Evolutionary conservation across 2,888 invertebrate genomes (phyloP).

Genomic region (Xanthostigma xanthostigma): DNA sequence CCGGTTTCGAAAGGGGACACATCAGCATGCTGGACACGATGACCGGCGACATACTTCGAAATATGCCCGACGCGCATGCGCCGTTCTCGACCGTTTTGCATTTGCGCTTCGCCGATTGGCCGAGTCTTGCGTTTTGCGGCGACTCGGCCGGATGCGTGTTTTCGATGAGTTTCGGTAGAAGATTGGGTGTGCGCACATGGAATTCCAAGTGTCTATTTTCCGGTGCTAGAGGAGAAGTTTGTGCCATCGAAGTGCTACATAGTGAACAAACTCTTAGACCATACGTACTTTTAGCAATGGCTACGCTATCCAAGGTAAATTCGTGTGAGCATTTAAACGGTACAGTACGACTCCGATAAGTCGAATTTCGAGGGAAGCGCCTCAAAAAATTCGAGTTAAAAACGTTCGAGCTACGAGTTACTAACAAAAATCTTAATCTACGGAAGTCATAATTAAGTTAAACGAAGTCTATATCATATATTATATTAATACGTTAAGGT

Average conservation of each 20-base stretch:
- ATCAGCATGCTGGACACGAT: constrained; percentile 82
- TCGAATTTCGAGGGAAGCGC: too few species aligned
- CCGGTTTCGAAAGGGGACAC: constrained; percentile 63
- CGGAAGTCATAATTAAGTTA: too few species aligned
- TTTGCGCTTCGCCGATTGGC: constrained; percentile 48
- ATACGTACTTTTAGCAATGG: constrained; percentile 75
- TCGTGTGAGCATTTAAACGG: too few species aligned
- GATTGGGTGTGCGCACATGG: constrained; percentile 76
- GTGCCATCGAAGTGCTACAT: constrained; percentile 51
- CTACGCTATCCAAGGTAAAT: constrained; percentile 74
- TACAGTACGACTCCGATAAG: too few species aligned
- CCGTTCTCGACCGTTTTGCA: constrained; percentile 71
- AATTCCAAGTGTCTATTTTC: constrained; percentile 91
- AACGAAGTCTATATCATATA: too few species aligned
- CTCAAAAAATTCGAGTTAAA: too few species aligned
- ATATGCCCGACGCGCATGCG: constrained; percentile 66
- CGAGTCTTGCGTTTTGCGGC: constrained; percentile 62
- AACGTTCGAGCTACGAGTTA: too few species aligned
- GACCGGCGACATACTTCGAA: constrained; percentile 60
- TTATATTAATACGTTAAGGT: too few species aligned
- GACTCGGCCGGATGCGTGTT: constrained; percentile 77
- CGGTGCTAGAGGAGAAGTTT: constrained; percentile 91
- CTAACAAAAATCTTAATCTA: too few species aligned
- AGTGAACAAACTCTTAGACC: constrained; percentile 51
- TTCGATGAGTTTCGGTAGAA: constrained; percentile 76